These are phyloP conservation scores for Choristoneura fumiferana DNA, from an alignment of 1,140 invertebrate genomes.

Conservation along the genomic window DNA sequence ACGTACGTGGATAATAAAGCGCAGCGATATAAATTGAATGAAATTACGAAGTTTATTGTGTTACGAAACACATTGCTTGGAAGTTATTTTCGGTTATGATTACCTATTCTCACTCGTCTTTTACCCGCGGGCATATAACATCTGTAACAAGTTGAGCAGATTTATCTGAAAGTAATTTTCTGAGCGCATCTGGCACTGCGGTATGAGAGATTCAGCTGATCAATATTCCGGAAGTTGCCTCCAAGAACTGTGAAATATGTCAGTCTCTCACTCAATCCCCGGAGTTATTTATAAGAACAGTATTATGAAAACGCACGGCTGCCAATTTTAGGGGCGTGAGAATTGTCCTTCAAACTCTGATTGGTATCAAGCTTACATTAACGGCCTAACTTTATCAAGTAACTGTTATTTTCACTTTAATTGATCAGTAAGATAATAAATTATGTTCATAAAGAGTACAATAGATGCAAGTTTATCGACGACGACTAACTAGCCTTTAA, in stretches of 20 bases:
- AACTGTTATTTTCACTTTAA: not conserved
- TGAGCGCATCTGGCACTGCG: slow-evolving; percentile 67
- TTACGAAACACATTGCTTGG: too few species aligned
- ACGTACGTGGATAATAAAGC: too few species aligned
- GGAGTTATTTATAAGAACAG: slow-evolving; percentile 47
- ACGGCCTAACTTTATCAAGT: not conserved
- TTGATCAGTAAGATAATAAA: not conserved
- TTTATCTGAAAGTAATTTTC: slow-evolving; percentile 74
- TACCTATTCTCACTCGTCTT: not conserved
- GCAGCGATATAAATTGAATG: too few species aligned
- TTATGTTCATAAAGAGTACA: not conserved
- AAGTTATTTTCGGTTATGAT: not conserved
- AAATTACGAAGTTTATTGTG: too few species aligned
- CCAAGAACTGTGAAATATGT: slow-evolving; percentile 71
- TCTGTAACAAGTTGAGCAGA: slow-evolving; percentile 52
- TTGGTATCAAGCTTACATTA: not conserved
- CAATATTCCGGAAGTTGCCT: slow-evolving; percentile 68
- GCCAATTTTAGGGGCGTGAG: not conserved
- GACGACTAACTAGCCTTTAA: too few species aligned
- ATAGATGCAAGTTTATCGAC: not conserved
- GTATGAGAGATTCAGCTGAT: slow-evolving; percentile 69
- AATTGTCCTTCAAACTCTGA: not conserved
- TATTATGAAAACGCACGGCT: slow-evolving; percentile 26
- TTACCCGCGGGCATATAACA: slow-evolving; percentile 31
- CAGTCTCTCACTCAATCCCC: slow-evolving; percentile 61